Percentiles rank a stretch among this genome's conserved stretches.
Evolutionary conservation across 2,888 invertebrate genomes (phyloP).

Genomic region (Pseudococcus viburni): DNA sequence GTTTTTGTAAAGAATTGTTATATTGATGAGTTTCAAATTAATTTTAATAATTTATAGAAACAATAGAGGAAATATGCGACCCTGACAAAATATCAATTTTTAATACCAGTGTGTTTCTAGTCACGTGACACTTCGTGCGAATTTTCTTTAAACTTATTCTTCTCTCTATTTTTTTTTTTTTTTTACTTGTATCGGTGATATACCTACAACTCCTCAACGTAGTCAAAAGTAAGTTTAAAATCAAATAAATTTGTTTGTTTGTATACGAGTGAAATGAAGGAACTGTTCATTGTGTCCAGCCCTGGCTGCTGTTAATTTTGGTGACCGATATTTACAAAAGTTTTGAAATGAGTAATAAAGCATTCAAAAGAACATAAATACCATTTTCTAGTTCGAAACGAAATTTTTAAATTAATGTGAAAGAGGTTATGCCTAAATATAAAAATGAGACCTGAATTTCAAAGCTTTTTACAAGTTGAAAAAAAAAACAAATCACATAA

Average conservation of each 20-base stretch:
- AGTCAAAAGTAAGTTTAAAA: background rate
- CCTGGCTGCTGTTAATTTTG: too few relatives aligned
- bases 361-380: too few relatives aligned
- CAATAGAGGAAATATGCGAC: background rate
- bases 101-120: background rate
- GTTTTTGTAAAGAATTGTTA: background rate
- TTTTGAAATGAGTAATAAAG: too few relatives aligned
- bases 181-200: background rate
- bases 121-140: background rate
- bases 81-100: background rate
- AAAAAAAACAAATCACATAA: too few relatives aligned
- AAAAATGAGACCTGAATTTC: too few relatives aligned
- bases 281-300: too few relatives aligned
- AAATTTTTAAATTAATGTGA: too few relatives aligned
- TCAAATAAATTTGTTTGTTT: too few relatives aligned
- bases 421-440: too few relatives aligned
- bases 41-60: background rate
- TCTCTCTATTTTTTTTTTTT: background rate
- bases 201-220: slow-evolving; percentile 1
- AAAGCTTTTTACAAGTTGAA: too few relatives aligned
- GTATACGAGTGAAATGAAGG: background rate
- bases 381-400: too few relatives aligned
- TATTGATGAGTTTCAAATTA: background rate
- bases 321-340: background rate
- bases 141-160: background rate